Evolutionary conservation across 2,888 invertebrate species (phyloP).

Genomic region (Liopterus haemorrhoidalis): DNA sequence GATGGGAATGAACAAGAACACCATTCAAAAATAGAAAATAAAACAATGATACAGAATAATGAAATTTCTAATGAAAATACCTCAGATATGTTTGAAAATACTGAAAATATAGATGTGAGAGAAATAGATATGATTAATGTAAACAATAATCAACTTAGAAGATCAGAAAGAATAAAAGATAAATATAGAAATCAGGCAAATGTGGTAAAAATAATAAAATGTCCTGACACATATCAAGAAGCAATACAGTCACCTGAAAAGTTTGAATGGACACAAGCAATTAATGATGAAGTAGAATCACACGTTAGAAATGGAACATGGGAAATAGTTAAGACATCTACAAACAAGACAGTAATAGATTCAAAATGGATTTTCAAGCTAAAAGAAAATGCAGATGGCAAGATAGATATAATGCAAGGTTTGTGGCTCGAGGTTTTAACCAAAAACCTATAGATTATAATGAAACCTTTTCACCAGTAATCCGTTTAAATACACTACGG

Average conservation of each 20-base stretch:
- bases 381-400: constrained; percentile 4
- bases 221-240: constrained; percentile 1
- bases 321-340: not conserved
- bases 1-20: too few relatives aligned
- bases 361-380: constrained; percentile 6
- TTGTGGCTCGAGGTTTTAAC: constrained; percentile 1
- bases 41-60: too few relatives aligned
- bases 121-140: too few relatives aligned
- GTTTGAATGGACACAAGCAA: constrained; percentile 1
- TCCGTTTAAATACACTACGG: constrained; percentile 1
- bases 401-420: not conserved
- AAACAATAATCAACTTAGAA: not conserved
- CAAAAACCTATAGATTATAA: not conserved
- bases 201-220: not conserved
- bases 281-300: not conserved
- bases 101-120: not conserved
- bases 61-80: too few relatives aligned
- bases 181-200: not conserved
- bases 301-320: not conserved
- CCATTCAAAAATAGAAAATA: too few relatives aligned
- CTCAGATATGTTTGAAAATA: not conserved
- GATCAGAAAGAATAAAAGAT: constrained; percentile 1
- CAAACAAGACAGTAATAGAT: not conserved
- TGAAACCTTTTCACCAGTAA: constrained; percentile 1
- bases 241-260: not conserved